Percentiles rank a stretch among this genome's conserved stretches.
phyloP scores from a whole-genome alignment of 2,888 invertebrate species.

The Drosophila flavopinicola region DNA sequence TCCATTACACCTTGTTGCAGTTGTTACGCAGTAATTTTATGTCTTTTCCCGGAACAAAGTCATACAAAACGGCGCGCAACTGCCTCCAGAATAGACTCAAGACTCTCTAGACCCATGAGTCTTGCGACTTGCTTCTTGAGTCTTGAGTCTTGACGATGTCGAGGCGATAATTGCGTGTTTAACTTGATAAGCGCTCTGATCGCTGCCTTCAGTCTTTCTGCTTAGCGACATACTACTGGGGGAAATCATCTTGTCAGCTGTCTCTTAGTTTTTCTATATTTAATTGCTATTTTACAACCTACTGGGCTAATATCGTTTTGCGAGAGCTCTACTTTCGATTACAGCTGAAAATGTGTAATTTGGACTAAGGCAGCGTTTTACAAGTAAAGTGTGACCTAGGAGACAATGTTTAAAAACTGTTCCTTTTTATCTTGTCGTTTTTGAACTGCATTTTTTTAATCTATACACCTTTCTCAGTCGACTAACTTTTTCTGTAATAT shows the following conservation, averaged over 20 bases:
- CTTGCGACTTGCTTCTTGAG: too few species aligned
- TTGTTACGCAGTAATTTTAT: conserved; percentile 82
- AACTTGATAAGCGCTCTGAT: conserved; percentile 61
- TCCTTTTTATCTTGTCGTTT: too few species aligned
- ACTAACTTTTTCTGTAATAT: too few species aligned
- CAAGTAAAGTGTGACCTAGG: too few species aligned
- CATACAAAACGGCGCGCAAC: conserved; percentile 80
- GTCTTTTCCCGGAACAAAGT: conserved; percentile 82
- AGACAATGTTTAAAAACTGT: too few species aligned
- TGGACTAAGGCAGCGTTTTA: too few species aligned
- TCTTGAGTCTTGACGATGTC: conserved; percentile 43
- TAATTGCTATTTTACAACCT: not conserved
- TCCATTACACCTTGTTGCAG: conserved; percentile 82
- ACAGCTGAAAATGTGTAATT: too few species aligned
- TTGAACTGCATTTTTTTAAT: too few species aligned
- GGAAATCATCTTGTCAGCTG: conserved; percentile 19
- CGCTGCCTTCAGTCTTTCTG: conserved; percentile 19
- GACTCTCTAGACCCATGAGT: too few species aligned
- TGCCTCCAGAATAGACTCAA: conserved; percentile 45
- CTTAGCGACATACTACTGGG: conserved; percentile 14
- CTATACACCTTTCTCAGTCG: too few species aligned
- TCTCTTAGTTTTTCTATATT: not conserved
- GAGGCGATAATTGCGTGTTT: conserved; percentile 73
- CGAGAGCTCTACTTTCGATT: too few species aligned
- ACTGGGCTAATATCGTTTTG: too few species aligned